Base-by-base conservation (phyloP, 2,113 vertebrate genomes). In the Nycticebus coucang region DNA sequence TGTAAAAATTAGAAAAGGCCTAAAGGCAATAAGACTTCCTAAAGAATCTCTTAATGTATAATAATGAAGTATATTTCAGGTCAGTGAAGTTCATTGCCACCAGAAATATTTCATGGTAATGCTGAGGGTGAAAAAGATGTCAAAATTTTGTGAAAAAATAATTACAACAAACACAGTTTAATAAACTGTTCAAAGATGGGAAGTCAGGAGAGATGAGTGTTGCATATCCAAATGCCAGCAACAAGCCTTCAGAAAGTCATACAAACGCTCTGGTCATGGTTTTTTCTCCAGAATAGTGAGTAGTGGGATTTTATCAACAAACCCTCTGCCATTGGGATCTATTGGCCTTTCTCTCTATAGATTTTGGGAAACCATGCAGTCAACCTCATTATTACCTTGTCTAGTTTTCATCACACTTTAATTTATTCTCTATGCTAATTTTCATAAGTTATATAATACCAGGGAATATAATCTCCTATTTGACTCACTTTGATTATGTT, bases 381-480 rank as follows among this genome's bases (percentile, higher is more conserved):
- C 50, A 91, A 22, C 8, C 11, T 94, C 17, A 78, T 55, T 84
- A 79, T 71, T 93, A 88, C 24, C 60, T 87, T 93, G 55, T 88
- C 50, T 94, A 62, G 78, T 91, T 85, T 85, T 71, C 60, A 94
- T 59, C 66, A 57, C 68, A 24, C 19, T 93, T 93, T 69, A 91
- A 91, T 83, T 69, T 86, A 85, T 87, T 89, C 26, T 45, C n/a
- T 62, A 26, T 82, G 30, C 50, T 89, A 87, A 85, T 82, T 92
- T 79, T 84, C 37, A 93, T 69, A 64, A 72, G 30, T 77, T 94
- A 75, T 60, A 72, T 94, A 87, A 72, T 80, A 72, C 5, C 41
- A 92, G n/a, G 24, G 53, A 94, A 60, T 78, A 91, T 26, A 74
- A 85, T 28, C 11, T 93, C 41, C 68, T 85, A 55, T 62, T 78